phyloP scores from a whole-genome alignment of 1,140 invertebrate species.

The Drosophila repletoides region DNA sequence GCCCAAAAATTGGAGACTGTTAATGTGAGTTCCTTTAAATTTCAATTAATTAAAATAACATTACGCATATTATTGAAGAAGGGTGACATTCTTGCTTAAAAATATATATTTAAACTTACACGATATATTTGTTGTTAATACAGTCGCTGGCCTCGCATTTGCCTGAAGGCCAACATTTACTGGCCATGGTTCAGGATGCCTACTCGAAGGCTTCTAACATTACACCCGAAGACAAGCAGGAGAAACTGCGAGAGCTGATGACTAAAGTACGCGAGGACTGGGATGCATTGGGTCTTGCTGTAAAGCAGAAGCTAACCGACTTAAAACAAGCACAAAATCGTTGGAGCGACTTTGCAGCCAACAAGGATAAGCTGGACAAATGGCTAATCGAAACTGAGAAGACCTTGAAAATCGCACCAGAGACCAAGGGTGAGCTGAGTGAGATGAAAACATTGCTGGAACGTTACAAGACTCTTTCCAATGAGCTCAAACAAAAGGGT shows the following conservation, averaged over 20 bases:
- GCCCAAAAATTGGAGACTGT: conserved; percentile 93
- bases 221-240: conserved; percentile 90
- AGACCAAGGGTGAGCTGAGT: conserved; percentile 91
- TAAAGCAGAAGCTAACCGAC: conserved; percentile 90
- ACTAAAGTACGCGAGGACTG: conserved; percentile 89
- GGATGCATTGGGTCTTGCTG: conserved; percentile 91
- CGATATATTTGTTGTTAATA: conserved; percentile 31
- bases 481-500: conserved; percentile 89
- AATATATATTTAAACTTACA: neutral
- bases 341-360: conserved; percentile 92
- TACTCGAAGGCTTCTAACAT: conserved; percentile 93
- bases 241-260: conserved; percentile 89
- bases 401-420: conserved; percentile 85
- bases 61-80: too few relatives aligned
- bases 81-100: neutral
- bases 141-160: conserved; percentile 87
- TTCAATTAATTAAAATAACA: too few relatives aligned
- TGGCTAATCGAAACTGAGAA: conserved; percentile 89
- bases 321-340: conserved; percentile 89
- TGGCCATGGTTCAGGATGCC: conserved; percentile 90
- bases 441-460: conserved; percentile 96
- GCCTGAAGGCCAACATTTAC: conserved; percentile 93
- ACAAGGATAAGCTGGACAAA: conserved; percentile 86
- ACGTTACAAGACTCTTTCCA: conserved; percentile 90
- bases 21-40: conserved; percentile 82